Conservation (phyloP, 1,140 invertebrate genomes). For the Piezodorus guildinii region DNA sequence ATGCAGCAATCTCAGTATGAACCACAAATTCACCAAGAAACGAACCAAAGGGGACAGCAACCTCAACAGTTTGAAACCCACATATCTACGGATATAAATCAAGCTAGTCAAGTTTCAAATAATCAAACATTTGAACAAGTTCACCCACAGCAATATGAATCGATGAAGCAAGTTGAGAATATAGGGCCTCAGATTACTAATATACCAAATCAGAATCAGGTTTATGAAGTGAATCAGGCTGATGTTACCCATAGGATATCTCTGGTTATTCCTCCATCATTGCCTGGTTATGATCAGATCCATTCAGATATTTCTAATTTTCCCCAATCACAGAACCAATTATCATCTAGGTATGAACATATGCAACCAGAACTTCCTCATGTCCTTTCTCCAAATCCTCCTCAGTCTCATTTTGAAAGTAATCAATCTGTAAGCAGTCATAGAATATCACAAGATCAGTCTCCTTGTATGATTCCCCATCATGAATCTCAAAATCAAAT, state of each 20-base stretch:
- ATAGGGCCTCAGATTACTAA: conserved; percentile 1
- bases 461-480: not conserved
- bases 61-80: not conserved
- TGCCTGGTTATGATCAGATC: not conserved
- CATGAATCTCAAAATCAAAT: not conserved
- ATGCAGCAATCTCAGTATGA: no score
- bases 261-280: not conserved
- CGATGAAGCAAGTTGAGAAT: not conserved
- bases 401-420: no score
- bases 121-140: conserved; percentile 33
- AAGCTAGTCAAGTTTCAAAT: no score
- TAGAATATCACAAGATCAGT: conserved; percentile 14
- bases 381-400: no score
- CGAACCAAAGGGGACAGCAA: no score
- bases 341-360: no score
- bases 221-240: not conserved
- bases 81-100: not conserved
- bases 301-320: no score
- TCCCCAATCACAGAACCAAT: no score
- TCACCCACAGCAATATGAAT: no score
- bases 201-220: not conserved
- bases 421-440: not conserved
- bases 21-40: no score
- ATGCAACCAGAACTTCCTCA: no score
- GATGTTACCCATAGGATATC: conserved; percentile 16